Conservation (phyloP, 1,140 invertebrate genomes). For the Oncopodura yosiiana region DNA sequence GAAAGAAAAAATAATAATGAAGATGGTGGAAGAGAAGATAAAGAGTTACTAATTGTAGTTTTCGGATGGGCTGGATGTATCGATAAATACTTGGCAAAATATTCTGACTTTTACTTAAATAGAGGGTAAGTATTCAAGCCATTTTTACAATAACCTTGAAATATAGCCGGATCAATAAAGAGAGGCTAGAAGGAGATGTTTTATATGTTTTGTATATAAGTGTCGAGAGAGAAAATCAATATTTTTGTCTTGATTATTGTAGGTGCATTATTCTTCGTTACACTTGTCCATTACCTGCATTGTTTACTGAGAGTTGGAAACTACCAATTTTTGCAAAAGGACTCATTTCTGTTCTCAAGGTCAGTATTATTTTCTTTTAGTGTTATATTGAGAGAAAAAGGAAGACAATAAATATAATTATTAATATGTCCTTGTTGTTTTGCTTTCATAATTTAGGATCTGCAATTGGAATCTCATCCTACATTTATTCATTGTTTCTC, state of each 20-base stretch:
- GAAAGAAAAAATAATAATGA: conserved; percentile 45
- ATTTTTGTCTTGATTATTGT: conserved; percentile 34
- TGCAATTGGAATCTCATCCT: conserved; percentile 57
- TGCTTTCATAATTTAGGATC: no score
- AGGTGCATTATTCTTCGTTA: conserved; percentile 65
- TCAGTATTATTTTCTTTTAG: no score
- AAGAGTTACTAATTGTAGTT: conserved; percentile 58
- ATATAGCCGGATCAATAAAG: no score
- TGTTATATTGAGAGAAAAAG: no score
- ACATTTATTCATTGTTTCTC: conserved; percentile 71
- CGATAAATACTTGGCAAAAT: conserved; percentile 64
- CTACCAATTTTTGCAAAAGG: conserved; percentile 53
- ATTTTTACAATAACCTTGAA: no score
- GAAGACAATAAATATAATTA: no score
- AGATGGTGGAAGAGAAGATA: conserved; percentile 49
- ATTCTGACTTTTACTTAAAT: conserved; percentile 65
- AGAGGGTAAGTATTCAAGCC: conserved; percentile 50
- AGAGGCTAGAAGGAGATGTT: no score
- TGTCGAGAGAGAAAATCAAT: no score
- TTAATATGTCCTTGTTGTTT: no score
- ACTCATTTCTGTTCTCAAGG: conserved; percentile 53
- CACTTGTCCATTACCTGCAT: conserved; percentile 55
- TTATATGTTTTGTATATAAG: no score
- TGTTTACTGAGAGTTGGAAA: conserved; percentile 54
- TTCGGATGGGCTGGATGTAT: conserved; percentile 69